Evolutionary conservation across 2,113 vertebrate genomes (phyloP).

Genomic region (Oplegnathus fasciatus): DNA sequence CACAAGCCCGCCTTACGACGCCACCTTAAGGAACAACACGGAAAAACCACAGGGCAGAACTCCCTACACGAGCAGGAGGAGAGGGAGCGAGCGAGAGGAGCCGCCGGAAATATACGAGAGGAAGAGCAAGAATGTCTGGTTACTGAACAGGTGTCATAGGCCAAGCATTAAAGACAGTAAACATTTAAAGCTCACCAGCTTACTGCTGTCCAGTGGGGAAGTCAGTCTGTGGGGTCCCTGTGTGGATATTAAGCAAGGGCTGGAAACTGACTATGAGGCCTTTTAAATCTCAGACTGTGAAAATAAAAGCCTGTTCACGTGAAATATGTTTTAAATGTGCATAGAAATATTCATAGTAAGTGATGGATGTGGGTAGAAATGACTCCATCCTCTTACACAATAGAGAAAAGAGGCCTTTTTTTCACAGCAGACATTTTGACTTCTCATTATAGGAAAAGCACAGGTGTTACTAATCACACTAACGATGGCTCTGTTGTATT

Average conservation of each 20-base stretch:
- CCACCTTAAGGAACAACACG: slow-evolving; percentile 95
- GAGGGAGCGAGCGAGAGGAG: slow-evolving; percentile 64
- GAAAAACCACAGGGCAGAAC: slow-evolving; percentile 93
- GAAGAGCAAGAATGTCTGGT: slow-evolving; percentile 65
- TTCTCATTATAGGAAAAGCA: neutral
- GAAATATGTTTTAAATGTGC: neutral
- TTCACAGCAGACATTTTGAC: neutral
- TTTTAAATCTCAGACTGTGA: slow-evolving; percentile 50
- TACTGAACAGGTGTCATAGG: slow-evolving; percentile 53
- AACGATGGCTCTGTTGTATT: neutral
- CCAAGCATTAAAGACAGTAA: neutral
- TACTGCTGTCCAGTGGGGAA: neutral
- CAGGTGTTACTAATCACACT: neutral
- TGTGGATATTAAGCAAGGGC: slow-evolving; percentile 17
- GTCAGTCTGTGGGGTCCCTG: neutral
- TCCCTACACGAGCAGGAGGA: slow-evolving; percentile 88
- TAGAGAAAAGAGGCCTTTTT: neutral
- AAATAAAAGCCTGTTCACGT: neutral
- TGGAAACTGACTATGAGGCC: slow-evolving; percentile 38
- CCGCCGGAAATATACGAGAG: slow-evolving; percentile 48
- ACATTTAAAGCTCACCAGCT: neutral
- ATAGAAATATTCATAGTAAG: neutral
- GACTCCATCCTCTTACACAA: neutral
- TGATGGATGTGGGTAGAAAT: neutral
- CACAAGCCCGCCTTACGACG: slow-evolving; percentile 94